phyloP scores from a whole-genome alignment of 53 echinoderm and acorn worm genomes.

The Crossaster papposus region DNA sequence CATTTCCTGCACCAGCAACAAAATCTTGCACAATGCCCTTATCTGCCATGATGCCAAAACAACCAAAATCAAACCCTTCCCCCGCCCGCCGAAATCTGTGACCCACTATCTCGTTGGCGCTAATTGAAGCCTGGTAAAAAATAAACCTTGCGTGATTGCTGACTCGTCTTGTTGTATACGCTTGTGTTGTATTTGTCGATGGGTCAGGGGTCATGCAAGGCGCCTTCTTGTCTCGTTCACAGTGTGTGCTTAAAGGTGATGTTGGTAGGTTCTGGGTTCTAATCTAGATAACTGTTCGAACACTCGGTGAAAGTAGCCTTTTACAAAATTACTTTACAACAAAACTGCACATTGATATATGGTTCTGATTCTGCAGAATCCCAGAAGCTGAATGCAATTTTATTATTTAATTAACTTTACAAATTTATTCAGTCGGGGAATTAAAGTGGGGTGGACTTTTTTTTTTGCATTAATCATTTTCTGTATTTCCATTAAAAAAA shows the following conservation, averaged over 20 bases:
- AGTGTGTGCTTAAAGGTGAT: conserved; percentile 50
- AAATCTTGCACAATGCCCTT: not conserved
- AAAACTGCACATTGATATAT: too few relatives aligned
- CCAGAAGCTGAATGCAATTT: too few relatives aligned
- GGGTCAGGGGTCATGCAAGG: conserved; percentile 55
- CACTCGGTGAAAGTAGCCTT: too few relatives aligned
- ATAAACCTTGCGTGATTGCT: conserved; percentile 36
- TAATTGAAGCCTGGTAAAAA: conserved; percentile 18
- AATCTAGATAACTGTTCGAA: too few relatives aligned
- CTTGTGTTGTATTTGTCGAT: conserved; percentile 48
- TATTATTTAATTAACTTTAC: not conserved
- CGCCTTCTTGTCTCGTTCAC: conserved; percentile 63
- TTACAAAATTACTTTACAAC: too few relatives aligned
- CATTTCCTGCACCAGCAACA: conserved; percentile 34
- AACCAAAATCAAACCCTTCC: not conserved
- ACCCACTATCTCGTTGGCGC: conserved; percentile 40
- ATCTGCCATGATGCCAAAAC: conserved; percentile 22
- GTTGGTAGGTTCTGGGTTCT: conserved; percentile 58
- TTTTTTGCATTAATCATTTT: not conserved
- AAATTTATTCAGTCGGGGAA: not conserved
- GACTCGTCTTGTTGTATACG: not conserved
- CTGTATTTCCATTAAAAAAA: too few relatives aligned
- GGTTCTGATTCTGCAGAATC: too few relatives aligned
- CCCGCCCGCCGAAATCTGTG: conserved; percentile 33
- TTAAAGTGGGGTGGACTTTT: not conserved